Conservation (phyloP, 2,888 invertebrate species). For the Troides oblongomaculatus region DNA sequence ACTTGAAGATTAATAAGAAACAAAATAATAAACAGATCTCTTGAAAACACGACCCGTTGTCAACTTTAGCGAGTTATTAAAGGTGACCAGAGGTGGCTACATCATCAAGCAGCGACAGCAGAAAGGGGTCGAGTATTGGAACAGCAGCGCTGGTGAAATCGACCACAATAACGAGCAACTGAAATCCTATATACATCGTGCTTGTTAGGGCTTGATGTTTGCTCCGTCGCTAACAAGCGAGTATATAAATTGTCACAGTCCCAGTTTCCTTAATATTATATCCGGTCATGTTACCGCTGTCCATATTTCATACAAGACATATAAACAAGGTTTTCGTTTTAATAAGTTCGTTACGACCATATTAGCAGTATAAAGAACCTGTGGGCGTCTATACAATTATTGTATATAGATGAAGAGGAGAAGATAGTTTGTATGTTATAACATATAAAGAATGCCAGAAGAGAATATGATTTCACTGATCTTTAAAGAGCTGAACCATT, state of each 20-base stretch:
- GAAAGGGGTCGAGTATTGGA: conserved; percentile 21
- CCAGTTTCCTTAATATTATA: conserved; percentile 22
- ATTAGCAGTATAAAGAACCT: background rate
- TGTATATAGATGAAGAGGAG: background rate
- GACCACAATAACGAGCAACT: conserved; percentile 39
- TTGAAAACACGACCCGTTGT: background rate
- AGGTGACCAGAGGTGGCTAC: conserved; percentile 12
- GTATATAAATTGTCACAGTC: conserved; percentile 27
- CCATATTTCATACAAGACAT: conserved; percentile 12
- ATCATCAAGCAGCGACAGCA: conserved; percentile 7
- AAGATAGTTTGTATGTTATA: background rate
- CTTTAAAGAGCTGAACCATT: no score
- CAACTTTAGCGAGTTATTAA: conserved; percentile 13
- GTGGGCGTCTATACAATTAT: background rate
- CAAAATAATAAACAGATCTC: background rate
- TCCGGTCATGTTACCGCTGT: background rate
- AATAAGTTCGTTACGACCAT: background rate
- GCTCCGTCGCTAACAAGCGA: conserved; percentile 22
- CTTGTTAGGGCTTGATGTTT: conserved; percentile 26
- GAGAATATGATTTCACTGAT: no score
- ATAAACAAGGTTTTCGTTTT: conserved; percentile 5
- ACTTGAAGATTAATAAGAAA: background rate
- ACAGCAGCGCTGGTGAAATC: conserved; percentile 21
- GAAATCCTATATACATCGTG: conserved; percentile 29
- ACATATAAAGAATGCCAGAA: no score